Conservation (phyloP, 2,113 vertebrate species). For the Lophochroa leadbeateri region DNA sequence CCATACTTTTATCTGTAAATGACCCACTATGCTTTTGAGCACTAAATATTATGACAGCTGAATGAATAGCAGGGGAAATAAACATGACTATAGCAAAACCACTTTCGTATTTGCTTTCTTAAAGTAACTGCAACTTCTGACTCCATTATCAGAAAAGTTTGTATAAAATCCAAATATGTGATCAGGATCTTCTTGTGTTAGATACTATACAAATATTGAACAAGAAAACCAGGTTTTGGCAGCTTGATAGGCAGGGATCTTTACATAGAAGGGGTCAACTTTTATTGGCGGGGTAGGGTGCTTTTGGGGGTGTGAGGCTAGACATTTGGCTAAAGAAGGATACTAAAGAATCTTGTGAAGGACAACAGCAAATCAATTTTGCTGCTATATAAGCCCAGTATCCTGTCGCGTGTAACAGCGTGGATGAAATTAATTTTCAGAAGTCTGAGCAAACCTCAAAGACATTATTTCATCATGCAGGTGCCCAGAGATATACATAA, state of each 20-base stretch:
- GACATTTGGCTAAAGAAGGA: neutral
- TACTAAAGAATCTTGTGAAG: neutral
- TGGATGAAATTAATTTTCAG: neutral
- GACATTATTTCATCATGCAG: neutral
- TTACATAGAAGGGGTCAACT: neutral
- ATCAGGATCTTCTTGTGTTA: neutral
- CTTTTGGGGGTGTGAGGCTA: neutral
- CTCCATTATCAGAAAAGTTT: neutral
- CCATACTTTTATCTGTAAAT: neutral
- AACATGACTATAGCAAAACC: neutral
- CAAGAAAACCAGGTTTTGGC: neutral
- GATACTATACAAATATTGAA: neutral
- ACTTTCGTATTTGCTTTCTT: neutral
- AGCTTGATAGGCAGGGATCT: neutral
- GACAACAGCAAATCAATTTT: neutral
- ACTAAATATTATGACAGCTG: neutral
- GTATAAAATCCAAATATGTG: neutral
- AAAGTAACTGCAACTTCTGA: neutral
- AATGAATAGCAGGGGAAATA: neutral
- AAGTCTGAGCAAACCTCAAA: neutral
- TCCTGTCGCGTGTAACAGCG: fast-evolving
- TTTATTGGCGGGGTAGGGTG: neutral
- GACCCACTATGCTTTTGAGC: neutral
- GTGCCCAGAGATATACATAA: neutral
- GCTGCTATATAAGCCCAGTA: neutral